Evolutionary conservation across 2,113 vertebrate species (phyloP), one percentile per base, ranked within the genome.

Genomic region (Mus pahari): DNA sequence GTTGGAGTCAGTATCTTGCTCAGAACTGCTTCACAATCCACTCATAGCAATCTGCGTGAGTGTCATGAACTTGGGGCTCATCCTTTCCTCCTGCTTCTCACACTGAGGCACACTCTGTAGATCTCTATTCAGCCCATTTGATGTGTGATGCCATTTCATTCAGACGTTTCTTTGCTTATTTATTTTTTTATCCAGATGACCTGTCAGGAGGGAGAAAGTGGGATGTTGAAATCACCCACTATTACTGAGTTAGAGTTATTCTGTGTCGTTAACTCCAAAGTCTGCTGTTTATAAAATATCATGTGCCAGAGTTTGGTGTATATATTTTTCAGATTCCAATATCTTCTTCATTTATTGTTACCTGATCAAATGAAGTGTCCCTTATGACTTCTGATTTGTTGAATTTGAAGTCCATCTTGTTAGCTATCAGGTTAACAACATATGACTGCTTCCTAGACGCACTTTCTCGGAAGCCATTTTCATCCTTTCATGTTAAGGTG

Each of bases 61-160:
- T 31, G 48, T 86, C 90, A 31, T 58, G 73, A 33, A 36, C n/a
- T 73, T 96, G 71, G 97, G 83, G 91, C 90, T 96, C n/a, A 48
- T 96, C 48, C 24, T 60, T 94, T 62, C 83, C 94, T 96, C 73
- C 81, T 26, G 33, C 96, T 97, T 95, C 83, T 89, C 87, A n/a
- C 68, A 45, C 74, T 91, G 89, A 89, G 45, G 92, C 89, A 92
- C 19, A 36, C 48, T 53, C 31, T 36, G 17, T 3, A 79, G 48
- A 36, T 17, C 77, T 53, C 77, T 33, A 19, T 22, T 36, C 50
- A 11, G 48, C 36, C 31, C 17, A 55, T 79, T 79, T 55, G 48
- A 53, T 36, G 8, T 53, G 20, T 36, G 77, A 53, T 53, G 8
- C 16, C 17, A 5, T 31, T 79, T 79, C 19, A 53, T 53, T 53